Conservation (phyloP, 2,888 invertebrate genomes). For the Tiliacea aurago region DNA sequence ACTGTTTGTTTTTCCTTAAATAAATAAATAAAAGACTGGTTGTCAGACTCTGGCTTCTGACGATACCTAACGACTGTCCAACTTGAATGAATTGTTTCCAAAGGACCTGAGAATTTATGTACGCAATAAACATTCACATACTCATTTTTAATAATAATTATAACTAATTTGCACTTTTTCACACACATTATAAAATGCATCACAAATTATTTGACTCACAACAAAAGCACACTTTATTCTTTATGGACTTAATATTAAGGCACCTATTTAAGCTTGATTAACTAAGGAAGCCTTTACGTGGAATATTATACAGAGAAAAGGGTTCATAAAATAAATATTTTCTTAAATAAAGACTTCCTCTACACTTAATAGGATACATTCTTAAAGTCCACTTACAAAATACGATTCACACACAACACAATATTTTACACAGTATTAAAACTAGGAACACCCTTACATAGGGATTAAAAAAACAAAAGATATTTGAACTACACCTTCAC, state of each 20-base stretch:
- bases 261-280: slow-evolving; percentile 36
- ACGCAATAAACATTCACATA: slow-evolving; percentile 56
- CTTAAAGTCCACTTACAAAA: slow-evolving; percentile 19
- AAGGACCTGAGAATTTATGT: slow-evolving; percentile 39
- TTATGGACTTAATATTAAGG: slow-evolving; percentile 45
- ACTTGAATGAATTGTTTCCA: neutral
- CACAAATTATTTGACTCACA: slow-evolving; percentile 44
- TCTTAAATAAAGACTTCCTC: slow-evolving; percentile 19
- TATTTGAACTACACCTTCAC: slow-evolving; percentile 58
- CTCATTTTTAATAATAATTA: slow-evolving; percentile 50
- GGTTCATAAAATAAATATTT: slow-evolving; percentile 34
- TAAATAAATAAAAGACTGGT: too few species aligned
- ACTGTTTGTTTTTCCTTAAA: too few species aligned
- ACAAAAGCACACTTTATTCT: slow-evolving; percentile 62
- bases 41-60: too few species aligned
- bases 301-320: slow-evolving; percentile 48
- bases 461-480: slow-evolving; percentile 39
- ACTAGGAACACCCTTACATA: slow-evolving; percentile 54
- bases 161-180: slow-evolving; percentile 65
- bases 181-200: slow-evolving; percentile 61
- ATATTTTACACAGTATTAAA: slow-evolving; percentile 56
- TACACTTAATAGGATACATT: slow-evolving; percentile 18
- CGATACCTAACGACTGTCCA: too few species aligned
- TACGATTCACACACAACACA: slow-evolving; percentile 41
- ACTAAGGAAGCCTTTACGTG: slow-evolving; percentile 32